Percentiles rank a stretch among this genome's conserved stretches.
These are phyloP conservation scores for Epirrhoe tristata DNA, from an alignment of 2,888 invertebrate genomes.

Conservation along the genomic window DNA sequence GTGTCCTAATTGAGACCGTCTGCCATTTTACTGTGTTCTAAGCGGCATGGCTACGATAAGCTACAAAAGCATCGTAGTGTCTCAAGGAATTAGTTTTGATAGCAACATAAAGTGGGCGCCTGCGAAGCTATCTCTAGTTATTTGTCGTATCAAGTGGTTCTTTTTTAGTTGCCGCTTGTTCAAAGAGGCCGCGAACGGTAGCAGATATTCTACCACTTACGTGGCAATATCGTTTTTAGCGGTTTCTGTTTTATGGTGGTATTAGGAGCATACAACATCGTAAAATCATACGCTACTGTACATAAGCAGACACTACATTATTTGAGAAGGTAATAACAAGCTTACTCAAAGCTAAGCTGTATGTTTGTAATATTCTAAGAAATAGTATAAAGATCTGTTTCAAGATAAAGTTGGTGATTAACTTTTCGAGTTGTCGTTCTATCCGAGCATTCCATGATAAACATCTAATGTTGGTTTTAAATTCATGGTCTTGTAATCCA, in stretches of 20 bases:
- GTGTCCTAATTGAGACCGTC: conserved; percentile 27
- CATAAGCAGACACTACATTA: conserved; percentile 14
- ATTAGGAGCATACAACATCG: conserved; percentile 69
- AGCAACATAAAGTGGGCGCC: conserved; percentile 75
- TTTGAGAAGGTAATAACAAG: conserved; percentile 10
- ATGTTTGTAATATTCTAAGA: conserved; percentile 32
- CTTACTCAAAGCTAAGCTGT: conserved; percentile 2
- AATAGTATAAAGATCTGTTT: conserved; percentile 38
- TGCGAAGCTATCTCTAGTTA: conserved; percentile 76
- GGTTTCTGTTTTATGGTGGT: conserved; percentile 57
- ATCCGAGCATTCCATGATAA: conserved; percentile 36
- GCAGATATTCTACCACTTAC: conserved; percentile 67
- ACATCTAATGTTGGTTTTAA: conserved; percentile 35
- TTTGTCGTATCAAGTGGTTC: conserved; percentile 82
- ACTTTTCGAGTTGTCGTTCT: conserved; percentile 39
- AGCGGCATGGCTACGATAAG: conserved; percentile 56
- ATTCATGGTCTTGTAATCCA: conserved; percentile 32
- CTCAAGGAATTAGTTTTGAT: conserved; percentile 66
- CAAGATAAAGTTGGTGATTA: conserved; percentile 41
- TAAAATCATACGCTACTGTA: conserved; percentile 51
- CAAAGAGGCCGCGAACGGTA: conserved; percentile 79
- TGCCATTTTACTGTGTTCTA: conserved; percentile 24
- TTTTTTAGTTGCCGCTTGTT: conserved; percentile 64
- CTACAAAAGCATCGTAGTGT: conserved; percentile 56
- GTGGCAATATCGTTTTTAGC: conserved; percentile 64